Conservation (phyloP, 2,888 invertebrate genomes). For the Malthinus seriepunctatus region DNA sequence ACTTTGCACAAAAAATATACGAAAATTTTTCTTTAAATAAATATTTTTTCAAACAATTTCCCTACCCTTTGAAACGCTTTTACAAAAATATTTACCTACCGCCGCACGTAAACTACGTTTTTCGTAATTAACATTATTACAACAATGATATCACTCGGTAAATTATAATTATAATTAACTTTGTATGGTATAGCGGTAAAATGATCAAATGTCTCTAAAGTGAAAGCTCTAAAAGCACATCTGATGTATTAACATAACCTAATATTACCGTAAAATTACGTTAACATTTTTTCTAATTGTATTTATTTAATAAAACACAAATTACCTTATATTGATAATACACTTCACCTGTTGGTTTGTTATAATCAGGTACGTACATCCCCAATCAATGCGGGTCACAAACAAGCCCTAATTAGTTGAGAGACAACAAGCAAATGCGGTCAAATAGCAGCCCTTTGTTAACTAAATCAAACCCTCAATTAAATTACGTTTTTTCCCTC, state of each 20-base stretch:
- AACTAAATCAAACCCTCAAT: constrained; percentile 1
- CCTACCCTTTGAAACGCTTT: no score
- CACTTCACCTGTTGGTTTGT: no score
- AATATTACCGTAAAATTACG: no score
- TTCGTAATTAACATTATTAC: no score
- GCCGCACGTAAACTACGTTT: no score
- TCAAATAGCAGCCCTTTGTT: constrained; percentile 3
- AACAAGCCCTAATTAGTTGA: constrained; percentile 17
- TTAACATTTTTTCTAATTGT: neutral
- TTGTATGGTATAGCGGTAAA: constrained; percentile 11
- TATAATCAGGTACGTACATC: neutral
- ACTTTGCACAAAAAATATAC: no score
- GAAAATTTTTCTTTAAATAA: no score
- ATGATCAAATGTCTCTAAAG: constrained; percentile 13
- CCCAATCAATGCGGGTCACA: constrained; percentile 17
- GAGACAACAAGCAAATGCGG: constrained; percentile 19
- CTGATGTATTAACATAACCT: constrained; percentile 5
- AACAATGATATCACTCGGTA: neutral
- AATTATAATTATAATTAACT: constrained; percentile 18
- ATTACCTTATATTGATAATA: neutral
- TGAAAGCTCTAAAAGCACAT: constrained; percentile 17
- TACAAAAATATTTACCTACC: no score
- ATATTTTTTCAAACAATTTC: no score
- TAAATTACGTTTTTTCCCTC: neutral
- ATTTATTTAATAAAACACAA: neutral